Conservation (phyloP, 2,888 invertebrate species). For the Chalcis sispes region DNA sequence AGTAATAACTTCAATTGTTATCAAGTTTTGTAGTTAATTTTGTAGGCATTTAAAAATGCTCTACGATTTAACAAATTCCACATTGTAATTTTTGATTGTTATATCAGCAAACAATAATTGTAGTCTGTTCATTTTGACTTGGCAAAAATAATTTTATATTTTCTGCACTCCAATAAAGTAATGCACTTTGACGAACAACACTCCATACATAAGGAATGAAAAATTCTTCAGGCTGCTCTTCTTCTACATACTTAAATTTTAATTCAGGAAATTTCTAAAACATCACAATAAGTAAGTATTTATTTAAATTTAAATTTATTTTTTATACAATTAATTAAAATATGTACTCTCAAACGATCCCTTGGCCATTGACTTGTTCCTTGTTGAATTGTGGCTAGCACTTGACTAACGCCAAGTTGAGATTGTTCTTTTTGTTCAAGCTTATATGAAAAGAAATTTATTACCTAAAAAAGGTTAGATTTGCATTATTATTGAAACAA, state of each 20-base stretch:
- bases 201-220: constrained; percentile 99
- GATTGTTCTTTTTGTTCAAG: constrained; percentile 79
- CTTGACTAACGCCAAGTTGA: constrained; percentile 88
- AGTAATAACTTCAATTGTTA: constrained; percentile 36
- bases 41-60: constrained; percentile 34
- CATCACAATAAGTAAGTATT: background rate
- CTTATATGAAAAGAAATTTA: constrained; percentile 83
- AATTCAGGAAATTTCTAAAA: constrained; percentile 97
- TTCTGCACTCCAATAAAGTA: constrained; percentile 73
- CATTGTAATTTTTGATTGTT: constrained; percentile 34
- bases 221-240: constrained; percentile 98
- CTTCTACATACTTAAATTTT: constrained; percentile 99
- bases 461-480: constrained; percentile 76
- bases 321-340: background rate
- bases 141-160: constrained; percentile 73
- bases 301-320: no score
- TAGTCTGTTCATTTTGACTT: constrained; percentile 70
- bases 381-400: constrained; percentile 91
- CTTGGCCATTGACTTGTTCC: constrained; percentile 96
- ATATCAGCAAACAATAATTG: constrained; percentile 74
- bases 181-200: constrained; percentile 81
- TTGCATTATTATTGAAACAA: constrained; percentile 20
- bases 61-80: constrained; percentile 41
- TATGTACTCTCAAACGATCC: constrained; percentile 90
- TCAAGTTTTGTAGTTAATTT: constrained; percentile 14